Evolutionary conservation across 1,140 invertebrate genomes (phyloP).

Genomic region (Cotesia vestalis): DNA sequence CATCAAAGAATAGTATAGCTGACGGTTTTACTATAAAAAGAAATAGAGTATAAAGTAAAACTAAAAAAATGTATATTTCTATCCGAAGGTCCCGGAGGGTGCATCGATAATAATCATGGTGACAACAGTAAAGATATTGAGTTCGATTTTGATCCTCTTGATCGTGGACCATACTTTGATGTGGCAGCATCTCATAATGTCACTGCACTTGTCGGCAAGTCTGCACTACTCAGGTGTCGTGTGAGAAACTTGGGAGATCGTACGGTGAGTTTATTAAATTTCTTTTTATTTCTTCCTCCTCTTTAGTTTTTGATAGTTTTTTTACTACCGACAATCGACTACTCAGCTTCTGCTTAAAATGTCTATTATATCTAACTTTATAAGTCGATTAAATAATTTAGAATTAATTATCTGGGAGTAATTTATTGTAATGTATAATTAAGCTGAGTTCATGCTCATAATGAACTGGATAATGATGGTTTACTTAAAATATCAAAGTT

Average conservation of each 20-base stretch:
- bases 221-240: conserved; percentile 79
- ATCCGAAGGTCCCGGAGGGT: conserved; percentile 56
- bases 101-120: conserved; percentile 47
- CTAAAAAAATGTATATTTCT: background rate
- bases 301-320: background rate
- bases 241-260: conserved; percentile 82
- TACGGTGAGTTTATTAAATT: conserved; percentile 68
- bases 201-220: conserved; percentile 81
- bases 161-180: conserved; percentile 78
- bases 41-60: no score
- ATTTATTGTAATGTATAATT: no score
- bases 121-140: conserved; percentile 53
- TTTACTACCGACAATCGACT: no score
- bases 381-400: no score
- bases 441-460: no score
- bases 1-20: no score
- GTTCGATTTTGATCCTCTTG: conserved; percentile 57
- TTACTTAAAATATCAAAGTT: no score
- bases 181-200: conserved; percentile 79
- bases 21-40: no score
- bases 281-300: background rate
- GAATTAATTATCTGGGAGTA: no score
- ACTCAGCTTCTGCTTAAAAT: background rate
- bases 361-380: no score
- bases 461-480: no score